Percentiles rank a stretch among this genome's conserved stretches.
These are phyloP conservation scores for Cephus nigrinus DNA, from an alignment of 2,888 invertebrate species.

Conservation along the genomic window DNA sequence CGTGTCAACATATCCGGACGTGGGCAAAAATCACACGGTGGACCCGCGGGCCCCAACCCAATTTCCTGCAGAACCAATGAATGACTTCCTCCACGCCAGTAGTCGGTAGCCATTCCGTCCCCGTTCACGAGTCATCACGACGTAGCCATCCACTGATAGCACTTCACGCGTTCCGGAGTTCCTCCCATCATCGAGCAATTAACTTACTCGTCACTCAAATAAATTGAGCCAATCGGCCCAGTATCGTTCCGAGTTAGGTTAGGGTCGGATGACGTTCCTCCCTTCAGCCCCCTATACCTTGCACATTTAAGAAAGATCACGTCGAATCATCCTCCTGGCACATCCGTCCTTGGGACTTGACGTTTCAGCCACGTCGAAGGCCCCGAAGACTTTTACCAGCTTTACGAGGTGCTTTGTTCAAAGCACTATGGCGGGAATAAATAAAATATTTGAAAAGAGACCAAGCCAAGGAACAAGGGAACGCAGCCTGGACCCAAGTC, in stretches of 20 bases:
- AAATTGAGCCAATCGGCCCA: constrained; percentile 15
- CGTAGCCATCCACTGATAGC: constrained; percentile 1
- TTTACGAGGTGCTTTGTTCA: not conserved
- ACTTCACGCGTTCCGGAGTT: constrained; percentile 11
- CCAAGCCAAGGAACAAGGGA: not conserved
- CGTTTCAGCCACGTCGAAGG: not conserved
- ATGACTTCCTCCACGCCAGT: not conserved
- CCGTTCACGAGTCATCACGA: constrained; percentile 10
- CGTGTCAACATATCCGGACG: not conserved
- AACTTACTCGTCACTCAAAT: constrained; percentile 16
- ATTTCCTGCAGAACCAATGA: not conserved
- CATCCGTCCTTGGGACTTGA: not conserved
- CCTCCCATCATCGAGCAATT: constrained; percentile 15
- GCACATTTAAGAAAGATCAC: not conserved
- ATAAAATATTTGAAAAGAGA: not conserved
- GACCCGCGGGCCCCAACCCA: not conserved
- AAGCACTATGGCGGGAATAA: not conserved
- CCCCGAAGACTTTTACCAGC: not conserved
- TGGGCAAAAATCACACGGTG: not conserved
- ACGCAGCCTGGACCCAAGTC: not conserved
- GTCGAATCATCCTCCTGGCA: not conserved
- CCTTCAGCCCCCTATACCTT: too few species aligned
- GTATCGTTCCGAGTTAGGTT: not conserved
- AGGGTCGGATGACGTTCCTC: not conserved
- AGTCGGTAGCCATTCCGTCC: constrained; percentile 7